phyloP scores from a whole-genome alignment of 2,797 vertebrate genomes.

The Sternarchorhynchus goeldii region DNA sequence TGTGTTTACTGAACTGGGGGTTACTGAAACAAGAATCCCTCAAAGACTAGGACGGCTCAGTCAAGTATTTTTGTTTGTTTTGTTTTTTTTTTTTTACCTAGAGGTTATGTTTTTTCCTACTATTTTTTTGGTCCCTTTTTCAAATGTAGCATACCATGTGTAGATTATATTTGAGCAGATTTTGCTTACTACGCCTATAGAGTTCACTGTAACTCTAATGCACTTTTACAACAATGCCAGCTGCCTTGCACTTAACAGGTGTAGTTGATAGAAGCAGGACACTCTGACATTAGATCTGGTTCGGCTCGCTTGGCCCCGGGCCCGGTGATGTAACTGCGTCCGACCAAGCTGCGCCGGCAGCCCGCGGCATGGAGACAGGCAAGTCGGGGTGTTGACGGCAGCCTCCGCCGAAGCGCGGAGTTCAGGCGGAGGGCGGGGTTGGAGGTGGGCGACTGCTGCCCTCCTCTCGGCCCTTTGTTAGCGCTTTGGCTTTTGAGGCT shows the following conservation, averaged over 20 bases:
- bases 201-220: neutral
- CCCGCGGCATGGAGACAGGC: slow-evolving; percentile 1
- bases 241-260: neutral
- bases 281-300: slow-evolving; percentile 1
- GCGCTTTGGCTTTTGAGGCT: slow-evolving; percentile 73
- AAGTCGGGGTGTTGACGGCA: slow-evolving; percentile 27
- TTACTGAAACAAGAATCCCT: neutral
- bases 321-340: slow-evolving; percentile 36
- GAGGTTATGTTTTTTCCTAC: slow-evolving; percentile 1
- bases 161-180: slow-evolving; percentile 18
- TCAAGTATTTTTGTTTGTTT: slow-evolving; percentile 17
- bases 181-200: too few relatives aligned
- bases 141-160: neutral
- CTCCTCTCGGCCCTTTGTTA: slow-evolving; percentile 79
- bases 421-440: neutral
- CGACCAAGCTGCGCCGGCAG: slow-evolving; percentile 12
- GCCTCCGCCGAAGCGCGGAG: neutral
- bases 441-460: slow-evolving; percentile 60
- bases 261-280: slow-evolving; percentile 1
- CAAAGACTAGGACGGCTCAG: neutral
- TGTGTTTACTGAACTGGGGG: slow-evolving; percentile 6
- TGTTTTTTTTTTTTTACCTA: slow-evolving; percentile 7
- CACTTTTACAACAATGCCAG: neutral
- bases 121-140: neutral
- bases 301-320: neutral